Evolutionary conservation across 2,797 vertebrate genomes (phyloP).

Genomic region (Betta splendens): DNA sequence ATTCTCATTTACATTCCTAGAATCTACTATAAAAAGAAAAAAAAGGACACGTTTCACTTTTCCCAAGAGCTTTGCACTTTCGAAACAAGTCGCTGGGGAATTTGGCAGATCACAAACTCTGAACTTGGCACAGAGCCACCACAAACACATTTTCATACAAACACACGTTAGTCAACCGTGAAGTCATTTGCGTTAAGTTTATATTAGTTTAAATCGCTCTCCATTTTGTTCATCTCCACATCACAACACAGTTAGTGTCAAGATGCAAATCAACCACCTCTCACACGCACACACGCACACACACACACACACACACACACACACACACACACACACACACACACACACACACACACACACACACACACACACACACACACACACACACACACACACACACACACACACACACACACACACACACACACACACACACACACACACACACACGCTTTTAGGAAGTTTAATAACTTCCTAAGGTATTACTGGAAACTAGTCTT

Average conservation of each 20-base stretch:
- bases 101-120: not conserved
- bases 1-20: not conserved
- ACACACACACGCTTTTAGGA: slow-evolving; percentile 61
- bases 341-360: slow-evolving; percentile 68
- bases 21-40: not conserved
- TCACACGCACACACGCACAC: slow-evolving; percentile 68
- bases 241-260: slow-evolving; percentile 29
- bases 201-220: too few species aligned
- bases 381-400: slow-evolving; percentile 68
- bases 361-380: slow-evolving; percentile 68
- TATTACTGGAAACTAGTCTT: slow-evolving; percentile 6
- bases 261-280: slow-evolving; percentile 1
- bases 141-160: slow-evolving; percentile 13
- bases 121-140: not conserved
- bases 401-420: slow-evolving; percentile 68
- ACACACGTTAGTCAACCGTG: too few species aligned
- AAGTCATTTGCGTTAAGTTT: too few species aligned
- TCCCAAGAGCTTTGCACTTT: not conserved
- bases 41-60: too few species aligned
- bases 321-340: slow-evolving; percentile 68
- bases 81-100: not conserved
- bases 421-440: slow-evolving; percentile 68
- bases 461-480: slow-evolving; percentile 16
- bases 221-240: not conserved
- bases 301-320: slow-evolving; percentile 68